phyloP scores from a whole-genome alignment of 2,113 vertebrate species.

The Pituophis catenifer region DNA sequence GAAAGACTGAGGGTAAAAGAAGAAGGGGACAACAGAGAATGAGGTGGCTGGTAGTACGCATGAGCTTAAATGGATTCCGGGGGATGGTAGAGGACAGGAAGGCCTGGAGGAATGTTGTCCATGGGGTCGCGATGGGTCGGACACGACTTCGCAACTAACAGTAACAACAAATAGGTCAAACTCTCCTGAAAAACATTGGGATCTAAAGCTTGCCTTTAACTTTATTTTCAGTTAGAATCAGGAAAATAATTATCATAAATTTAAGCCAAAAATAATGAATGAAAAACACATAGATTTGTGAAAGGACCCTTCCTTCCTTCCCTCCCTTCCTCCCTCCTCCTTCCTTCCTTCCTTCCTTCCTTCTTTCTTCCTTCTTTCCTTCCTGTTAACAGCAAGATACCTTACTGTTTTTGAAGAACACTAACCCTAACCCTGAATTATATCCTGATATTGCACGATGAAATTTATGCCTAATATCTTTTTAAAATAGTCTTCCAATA shows the following conservation, averaged over 20 bases:
- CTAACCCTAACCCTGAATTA: neutral
- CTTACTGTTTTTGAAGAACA: neutral
- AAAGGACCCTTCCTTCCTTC: neutral
- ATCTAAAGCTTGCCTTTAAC: fast-evolving
- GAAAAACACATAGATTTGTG: neutral
- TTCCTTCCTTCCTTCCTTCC: neutral
- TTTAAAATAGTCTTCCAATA: neutral
- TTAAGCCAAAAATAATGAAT: neutral
- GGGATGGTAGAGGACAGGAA: too few relatives aligned
- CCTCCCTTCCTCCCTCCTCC: neutral
- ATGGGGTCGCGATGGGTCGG: too few relatives aligned
- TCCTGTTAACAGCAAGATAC: neutral
- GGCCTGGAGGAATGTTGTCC: too few relatives aligned
- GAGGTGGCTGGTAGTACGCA: too few relatives aligned
- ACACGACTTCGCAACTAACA: too few relatives aligned
- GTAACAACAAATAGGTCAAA: neutral
- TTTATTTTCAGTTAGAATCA: conserved; percentile 18
- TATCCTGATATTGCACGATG: neutral
- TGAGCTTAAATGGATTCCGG: too few relatives aligned
- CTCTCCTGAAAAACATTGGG: conserved; percentile 33
- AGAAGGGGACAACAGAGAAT: too few relatives aligned
- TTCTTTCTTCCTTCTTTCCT: neutral
- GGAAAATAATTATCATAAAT: neutral
- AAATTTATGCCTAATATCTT: neutral
- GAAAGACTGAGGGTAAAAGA: too few relatives aligned